Evolutionary conservation across 2,888 invertebrate species (phyloP).

Genomic region (Galerucella calmariensis): DNA sequence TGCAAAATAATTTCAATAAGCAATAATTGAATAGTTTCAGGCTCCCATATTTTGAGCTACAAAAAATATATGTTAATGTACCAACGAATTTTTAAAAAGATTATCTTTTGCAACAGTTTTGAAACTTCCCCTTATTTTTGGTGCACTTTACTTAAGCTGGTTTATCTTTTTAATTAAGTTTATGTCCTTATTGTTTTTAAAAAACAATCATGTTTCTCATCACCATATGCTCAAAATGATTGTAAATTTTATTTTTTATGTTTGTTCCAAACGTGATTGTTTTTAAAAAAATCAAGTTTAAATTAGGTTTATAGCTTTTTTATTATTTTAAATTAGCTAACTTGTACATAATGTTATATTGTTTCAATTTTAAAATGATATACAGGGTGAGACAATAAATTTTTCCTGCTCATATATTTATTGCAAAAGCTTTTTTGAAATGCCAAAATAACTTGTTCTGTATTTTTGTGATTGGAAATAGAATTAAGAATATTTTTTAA

Average conservation of each 20-base stretch:
- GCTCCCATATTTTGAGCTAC: too few species aligned
- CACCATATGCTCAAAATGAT: slow-evolving; percentile 2
- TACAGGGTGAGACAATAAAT: neutral
- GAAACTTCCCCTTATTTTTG: neutral
- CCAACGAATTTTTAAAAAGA: neutral
- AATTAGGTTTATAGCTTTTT: slow-evolving; percentile 36
- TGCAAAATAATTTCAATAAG: too few species aligned
- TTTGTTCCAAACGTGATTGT: neutral
- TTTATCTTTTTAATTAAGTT: neutral
- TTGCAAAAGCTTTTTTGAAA: too few species aligned
- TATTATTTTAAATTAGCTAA: slow-evolving; percentile 40
- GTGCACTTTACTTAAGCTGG: neutral
- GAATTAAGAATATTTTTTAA: too few species aligned
- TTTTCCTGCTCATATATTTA: neutral
- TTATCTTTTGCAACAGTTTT: slow-evolving; percentile 5
- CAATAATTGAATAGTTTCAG: too few species aligned
- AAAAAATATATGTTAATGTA: neutral
- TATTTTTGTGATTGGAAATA: too few species aligned
- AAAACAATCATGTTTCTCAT: neutral
- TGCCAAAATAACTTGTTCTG: neutral
- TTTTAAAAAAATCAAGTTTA: slow-evolving; percentile 1
- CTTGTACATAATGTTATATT: slow-evolving; percentile 50
- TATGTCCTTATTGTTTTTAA: neutral
- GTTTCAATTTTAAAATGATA: slow-evolving; percentile 36
- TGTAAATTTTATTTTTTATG: neutral